phyloP scores from a whole-genome alignment of 1,140 invertebrate species.

The Geopemphigus sp. region DNA sequence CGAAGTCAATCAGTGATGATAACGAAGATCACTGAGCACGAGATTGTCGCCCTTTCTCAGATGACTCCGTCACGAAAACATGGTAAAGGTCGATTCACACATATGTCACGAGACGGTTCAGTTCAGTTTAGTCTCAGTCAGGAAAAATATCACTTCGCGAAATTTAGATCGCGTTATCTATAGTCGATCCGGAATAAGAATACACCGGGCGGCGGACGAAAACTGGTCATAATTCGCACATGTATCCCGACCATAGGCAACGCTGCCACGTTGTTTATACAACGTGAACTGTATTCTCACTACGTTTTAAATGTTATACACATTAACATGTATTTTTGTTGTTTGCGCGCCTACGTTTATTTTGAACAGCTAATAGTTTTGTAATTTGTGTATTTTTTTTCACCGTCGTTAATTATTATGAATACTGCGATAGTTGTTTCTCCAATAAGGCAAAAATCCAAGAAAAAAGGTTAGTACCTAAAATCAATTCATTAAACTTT shows the following conservation, averaged over 20 bases:
- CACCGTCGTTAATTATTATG: neutral
- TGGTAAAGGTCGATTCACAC: too few relatives aligned
- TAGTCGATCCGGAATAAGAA: too few relatives aligned
- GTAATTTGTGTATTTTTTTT: neutral
- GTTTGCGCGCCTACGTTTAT: neutral
- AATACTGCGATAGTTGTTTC: neutral
- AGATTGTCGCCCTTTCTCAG: too few relatives aligned
- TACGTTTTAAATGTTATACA: neutral
- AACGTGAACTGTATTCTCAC: neutral
- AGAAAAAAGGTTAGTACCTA: neutral
- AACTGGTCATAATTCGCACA: too few relatives aligned
- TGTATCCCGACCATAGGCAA: neutral
- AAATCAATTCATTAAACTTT: constrained; percentile 1
- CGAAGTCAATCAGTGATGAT: too few relatives aligned
- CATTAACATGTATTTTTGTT: neutral
- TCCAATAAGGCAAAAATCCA: neutral
- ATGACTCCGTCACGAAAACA: too few relatives aligned
- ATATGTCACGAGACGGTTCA: too few relatives aligned
- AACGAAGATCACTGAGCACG: too few relatives aligned
- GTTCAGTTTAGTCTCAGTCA: too few relatives aligned
- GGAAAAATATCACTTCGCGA: too few relatives aligned
- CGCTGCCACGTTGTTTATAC: neutral
- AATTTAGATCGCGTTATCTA: too few relatives aligned
- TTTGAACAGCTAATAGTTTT: neutral
- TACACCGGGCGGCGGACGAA: too few relatives aligned